Base-by-base conservation (phyloP, 1,140 invertebrate species). In the Drosophila willistoni region DNA sequence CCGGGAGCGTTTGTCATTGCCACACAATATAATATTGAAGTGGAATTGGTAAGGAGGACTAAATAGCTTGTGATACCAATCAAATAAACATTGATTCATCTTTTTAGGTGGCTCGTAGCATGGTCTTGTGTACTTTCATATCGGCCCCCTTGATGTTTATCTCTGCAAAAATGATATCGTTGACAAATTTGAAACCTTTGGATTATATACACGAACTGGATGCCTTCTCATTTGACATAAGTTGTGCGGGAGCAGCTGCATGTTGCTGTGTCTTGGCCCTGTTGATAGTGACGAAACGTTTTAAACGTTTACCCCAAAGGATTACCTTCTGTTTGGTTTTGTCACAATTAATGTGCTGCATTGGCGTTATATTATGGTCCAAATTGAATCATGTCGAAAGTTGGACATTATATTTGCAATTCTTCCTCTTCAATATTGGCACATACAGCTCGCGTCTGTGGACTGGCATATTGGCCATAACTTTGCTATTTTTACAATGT, bases 1-100 rank as follows among this genome's bases (percentile, higher is more conserved):
- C 98, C 98, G 0, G 97, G 97, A 44, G 96, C 98, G 5, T 99
- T 98, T 93, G 97, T 99, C 7, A 98, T 98, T 92, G 97, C 98
- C 2, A 95, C 96, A 41, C 95, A 97, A 65, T 99, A 98, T 91
- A 95, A 96, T 73, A 84, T 98, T 10, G 97, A 97, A 91, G 94
- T 97, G 74, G 97, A 98, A 93, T 93, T 98, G 93, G 96, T 97
- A 93, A 94, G 93, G 92, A 33, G 9, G 25, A 25, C 44, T 47
- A 44, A 68, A 29, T 1, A 6, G 3, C 29, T 25, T 6, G 29
- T 29, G 6, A 3, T 25, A 34, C 29, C 13, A 19, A 13, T 12
- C 7, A 13, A 19, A 39, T 17, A 19, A 60, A 34, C 75, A 54
- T 41, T 47, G n/a, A 34, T 64, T 66, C 29, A 6, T 64, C 54